Base-by-base conservation (phyloP, 2,888 invertebrate species). In the Pocota personata region DNA sequence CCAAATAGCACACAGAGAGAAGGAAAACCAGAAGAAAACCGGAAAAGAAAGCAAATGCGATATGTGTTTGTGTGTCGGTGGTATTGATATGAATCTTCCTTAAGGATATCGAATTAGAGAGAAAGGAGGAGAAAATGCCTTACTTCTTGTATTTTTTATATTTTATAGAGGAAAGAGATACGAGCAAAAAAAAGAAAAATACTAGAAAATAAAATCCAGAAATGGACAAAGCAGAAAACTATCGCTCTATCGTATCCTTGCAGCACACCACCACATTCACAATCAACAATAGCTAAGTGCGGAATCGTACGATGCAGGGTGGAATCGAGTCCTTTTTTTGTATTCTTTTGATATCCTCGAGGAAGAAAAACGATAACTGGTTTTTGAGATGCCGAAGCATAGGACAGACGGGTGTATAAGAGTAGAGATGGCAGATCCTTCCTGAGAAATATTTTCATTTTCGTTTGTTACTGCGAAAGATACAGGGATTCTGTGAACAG, bases 31-130 rank as follows among this genome's bases (percentile, higher is more conserved):
- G 24, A 67, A 43, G 50, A 14, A 52, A 40, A 37, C 50, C 24
- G 37, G 27, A 40, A 66, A 21, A n/a, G 6, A 32, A 50, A 40
- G 50, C 14, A 50, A 16, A 37, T 24, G 21, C 8, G 12, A 35
- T 67, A 27, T 19, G 50, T 35, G 40, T 12, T 37, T 16, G 37
- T n/a, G 14, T 16, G 30, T 7, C 3, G 8, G 7, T 40, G n/a
- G 27, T 19, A 52, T 67, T 40, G 67, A 67, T 67, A 40, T 12
- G 16, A 16, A 37, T 64, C 16, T 21, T 46, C 35, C 21, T 52
- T 50, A 52, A 75, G 73, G 73, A 64, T 52, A 62, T 60, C 58
- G 48, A 72, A 72, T 72, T 72, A 72, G 71, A 32, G 48, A 35
- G 69, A 57, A 14, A 21, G 46, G 27, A 32, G 8, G 16, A 55